Evolutionary conservation across 1,140 invertebrate species (phyloP).

Genomic region (Drosophila obscura): DNA sequence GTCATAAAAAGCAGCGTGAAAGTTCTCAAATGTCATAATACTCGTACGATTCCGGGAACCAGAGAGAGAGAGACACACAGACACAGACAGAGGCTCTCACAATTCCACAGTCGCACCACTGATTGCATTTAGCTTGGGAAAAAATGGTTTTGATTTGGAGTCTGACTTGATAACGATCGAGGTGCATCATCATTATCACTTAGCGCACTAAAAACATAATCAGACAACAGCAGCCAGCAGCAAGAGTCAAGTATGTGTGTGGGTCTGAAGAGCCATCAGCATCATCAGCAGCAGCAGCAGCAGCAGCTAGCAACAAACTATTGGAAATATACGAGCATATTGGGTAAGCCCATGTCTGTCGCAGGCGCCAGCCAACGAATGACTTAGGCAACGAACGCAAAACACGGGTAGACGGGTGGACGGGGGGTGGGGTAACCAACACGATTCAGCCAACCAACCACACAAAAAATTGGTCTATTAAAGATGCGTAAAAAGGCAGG

Average conservation of each 20-base stretch:
- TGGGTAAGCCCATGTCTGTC: slow-evolving; percentile 8
- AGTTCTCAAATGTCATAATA: slow-evolving; percentile 82
- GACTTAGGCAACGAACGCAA: slow-evolving; percentile 73
- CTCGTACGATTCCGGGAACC: slow-evolving; percentile 70
- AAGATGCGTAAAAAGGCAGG: slow-evolving; percentile 79
- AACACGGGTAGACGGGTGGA: background rate
- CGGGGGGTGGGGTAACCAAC: slow-evolving; percentile 45
- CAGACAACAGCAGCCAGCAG: slow-evolving; percentile 54
- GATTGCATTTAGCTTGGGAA: slow-evolving; percentile 28
- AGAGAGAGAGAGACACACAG: slow-evolving; percentile 6
- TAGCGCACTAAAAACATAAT: slow-evolving; percentile 82
- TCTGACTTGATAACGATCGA: slow-evolving; percentile 65
- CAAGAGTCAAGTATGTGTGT: slow-evolving; percentile 15
- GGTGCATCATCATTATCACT: slow-evolving; percentile 82
- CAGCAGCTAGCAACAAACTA: slow-evolving; percentile 75
- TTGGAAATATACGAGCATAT: slow-evolving; percentile 66
- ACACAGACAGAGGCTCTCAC: slow-evolving; percentile 13
- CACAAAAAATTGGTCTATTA: slow-evolving; percentile 81
- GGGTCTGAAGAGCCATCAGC: slow-evolving; percentile 52
- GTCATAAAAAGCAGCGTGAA: slow-evolving; percentile 79
- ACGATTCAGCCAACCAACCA: slow-evolving; percentile 10
- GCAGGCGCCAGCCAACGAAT: slow-evolving; percentile 78
- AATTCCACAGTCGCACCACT: slow-evolving; percentile 51
- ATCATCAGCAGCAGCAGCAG: slow-evolving; percentile 44
- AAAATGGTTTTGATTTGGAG: slow-evolving; percentile 64